These are phyloP conservation scores for Hippocampus abdominalis DNA, from an alignment of 2,113 vertebrate species.

Conservation along the genomic window DNA sequence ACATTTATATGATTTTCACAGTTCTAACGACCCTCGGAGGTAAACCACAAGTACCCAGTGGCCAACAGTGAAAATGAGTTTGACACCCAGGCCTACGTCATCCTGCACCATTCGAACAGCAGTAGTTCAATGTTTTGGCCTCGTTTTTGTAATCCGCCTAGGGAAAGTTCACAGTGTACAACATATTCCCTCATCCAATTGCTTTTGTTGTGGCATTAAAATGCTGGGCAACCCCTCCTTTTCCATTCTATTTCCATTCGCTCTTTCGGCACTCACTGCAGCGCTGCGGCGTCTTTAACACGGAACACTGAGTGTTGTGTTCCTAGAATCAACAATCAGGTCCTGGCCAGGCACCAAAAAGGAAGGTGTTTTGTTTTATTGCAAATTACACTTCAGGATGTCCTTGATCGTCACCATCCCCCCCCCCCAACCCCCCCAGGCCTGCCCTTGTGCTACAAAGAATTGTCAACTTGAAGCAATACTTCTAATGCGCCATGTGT, in stretches of 20 bases:
- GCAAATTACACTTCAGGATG: slow-evolving; percentile 2
- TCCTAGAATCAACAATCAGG: slow-evolving; percentile 3
- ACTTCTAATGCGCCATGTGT: too few relatives aligned
- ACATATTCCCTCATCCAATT: slow-evolving; percentile 1
- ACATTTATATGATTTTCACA: too few relatives aligned
- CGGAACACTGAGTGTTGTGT: neutral
- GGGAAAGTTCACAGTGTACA: neutral
- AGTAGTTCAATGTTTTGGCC: neutral
- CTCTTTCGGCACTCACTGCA: neutral
- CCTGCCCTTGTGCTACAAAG: neutral
- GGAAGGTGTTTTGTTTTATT: neutral
- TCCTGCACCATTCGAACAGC: slow-evolving; percentile 3
- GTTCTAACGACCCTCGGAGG: too few relatives aligned
- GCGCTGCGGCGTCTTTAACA: neutral
- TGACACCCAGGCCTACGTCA: neutral
- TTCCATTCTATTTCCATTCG: neutral
- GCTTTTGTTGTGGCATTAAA: neutral
- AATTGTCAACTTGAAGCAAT: neutral
- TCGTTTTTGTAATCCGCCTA: neutral
- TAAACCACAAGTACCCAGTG: too few relatives aligned
- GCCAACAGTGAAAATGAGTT: neutral
- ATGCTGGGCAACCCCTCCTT: neutral
- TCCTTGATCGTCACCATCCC: neutral
- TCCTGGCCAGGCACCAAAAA: slow-evolving; percentile 1
- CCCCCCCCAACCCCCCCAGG: neutral